Evolutionary conservation across 2,888 invertebrate genomes (phyloP).

Genomic region (Molanna angustata): DNA sequence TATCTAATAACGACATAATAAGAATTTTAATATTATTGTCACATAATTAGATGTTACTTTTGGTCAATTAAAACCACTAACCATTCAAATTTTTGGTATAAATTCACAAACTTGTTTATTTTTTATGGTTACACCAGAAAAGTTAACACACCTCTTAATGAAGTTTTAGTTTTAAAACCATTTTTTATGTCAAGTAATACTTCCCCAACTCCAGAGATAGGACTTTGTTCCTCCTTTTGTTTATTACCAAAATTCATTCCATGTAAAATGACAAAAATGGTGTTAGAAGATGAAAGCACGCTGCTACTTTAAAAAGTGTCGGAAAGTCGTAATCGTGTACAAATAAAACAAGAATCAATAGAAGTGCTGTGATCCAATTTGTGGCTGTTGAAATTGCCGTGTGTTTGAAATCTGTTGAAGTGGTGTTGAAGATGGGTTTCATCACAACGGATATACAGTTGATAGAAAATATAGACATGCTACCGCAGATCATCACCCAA

Average conservation of each 20-base stretch:
- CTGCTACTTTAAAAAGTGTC: constrained; percentile 47
- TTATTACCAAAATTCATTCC: background rate
- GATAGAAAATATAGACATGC: constrained; percentile 47
- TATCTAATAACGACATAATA: too few species aligned
- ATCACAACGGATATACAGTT: constrained; percentile 46
- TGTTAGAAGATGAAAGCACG: constrained; percentile 40
- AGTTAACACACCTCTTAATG: too few species aligned
- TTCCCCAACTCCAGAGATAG: too few species aligned
- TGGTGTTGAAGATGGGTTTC: constrained; percentile 47
- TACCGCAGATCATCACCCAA: constrained; percentile 48
- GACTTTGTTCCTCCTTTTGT: too few species aligned
- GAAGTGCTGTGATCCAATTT: constrained; percentile 44
- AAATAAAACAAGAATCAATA: constrained; percentile 46
- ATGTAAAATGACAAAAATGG: constrained; percentile 15
- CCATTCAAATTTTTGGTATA: too few species aligned
- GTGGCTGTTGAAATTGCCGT: constrained; percentile 49
- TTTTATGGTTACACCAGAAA: too few species aligned
- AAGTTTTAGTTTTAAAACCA: too few species aligned
- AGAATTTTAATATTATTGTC: too few species aligned
- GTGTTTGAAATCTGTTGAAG: constrained; percentile 49
- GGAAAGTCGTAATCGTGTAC: constrained; percentile 44
- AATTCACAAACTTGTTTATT: too few species aligned
- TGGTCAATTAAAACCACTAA: too few species aligned
- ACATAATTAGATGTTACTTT: too few species aligned
- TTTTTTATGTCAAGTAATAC: too few species aligned